These are phyloP conservation scores for Ceyx cyanopectus DNA, from an alignment of 2,113 vertebrate species.

Conservation along the genomic window DNA sequence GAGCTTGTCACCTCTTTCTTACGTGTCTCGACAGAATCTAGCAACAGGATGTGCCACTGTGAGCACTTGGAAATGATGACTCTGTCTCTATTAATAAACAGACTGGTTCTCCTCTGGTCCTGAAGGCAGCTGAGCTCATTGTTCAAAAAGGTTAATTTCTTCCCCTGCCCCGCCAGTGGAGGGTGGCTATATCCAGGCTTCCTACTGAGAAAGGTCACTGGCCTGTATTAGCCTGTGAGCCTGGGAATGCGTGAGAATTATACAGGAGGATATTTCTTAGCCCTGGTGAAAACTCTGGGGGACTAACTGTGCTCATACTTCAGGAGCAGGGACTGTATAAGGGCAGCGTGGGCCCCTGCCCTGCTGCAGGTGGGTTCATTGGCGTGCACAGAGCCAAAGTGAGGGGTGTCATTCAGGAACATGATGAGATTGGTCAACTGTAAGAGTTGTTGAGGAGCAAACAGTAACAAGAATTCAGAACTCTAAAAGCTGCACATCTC, in stretches of 20 bases:
- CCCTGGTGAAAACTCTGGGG: not conserved
- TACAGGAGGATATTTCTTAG: not conserved
- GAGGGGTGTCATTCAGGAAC: not conserved
- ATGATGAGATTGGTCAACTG: not conserved
- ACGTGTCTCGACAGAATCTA: not conserved
- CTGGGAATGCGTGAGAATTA: slow-evolving; percentile 4
- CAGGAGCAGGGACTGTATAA: fast-evolving
- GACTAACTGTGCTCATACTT: not conserved
- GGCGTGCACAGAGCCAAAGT: not conserved
- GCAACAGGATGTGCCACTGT: not conserved
- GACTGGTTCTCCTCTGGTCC: not conserved
- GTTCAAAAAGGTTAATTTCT: slow-evolving; percentile 39
- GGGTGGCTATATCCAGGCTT: not conserved
- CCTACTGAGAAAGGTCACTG: slow-evolving; percentile 36
- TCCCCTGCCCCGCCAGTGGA: not conserved
- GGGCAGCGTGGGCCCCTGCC: not conserved
- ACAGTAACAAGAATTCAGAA: not conserved
- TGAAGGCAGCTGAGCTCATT: slow-evolving; percentile 9
- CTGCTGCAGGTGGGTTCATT: not conserved
- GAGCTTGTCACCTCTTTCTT: not conserved
- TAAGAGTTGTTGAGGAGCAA: not conserved
- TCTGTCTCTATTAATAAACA: slow-evolving; percentile 23
- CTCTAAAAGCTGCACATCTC: slow-evolving; percentile 23
- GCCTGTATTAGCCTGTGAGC: not conserved
- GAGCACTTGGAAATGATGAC: not conserved